Evolutionary conservation across 2,113 vertebrate species (phyloP), one percentile per base, ranked within the genome.

Genomic region (Circaetus gallicus): DNA sequence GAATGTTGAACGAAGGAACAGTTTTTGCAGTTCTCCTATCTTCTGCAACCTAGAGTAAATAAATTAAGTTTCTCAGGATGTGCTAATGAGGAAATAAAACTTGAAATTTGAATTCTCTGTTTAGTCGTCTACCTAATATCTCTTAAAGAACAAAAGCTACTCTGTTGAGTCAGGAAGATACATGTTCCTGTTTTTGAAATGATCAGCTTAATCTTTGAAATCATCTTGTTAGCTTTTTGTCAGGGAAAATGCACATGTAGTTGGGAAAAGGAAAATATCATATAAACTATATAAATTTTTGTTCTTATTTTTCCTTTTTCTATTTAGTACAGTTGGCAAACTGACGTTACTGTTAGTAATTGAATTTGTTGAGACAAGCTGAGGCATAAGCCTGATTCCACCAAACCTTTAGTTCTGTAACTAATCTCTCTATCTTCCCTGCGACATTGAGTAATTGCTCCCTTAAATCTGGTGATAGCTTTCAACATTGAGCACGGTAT

Each of bases 401-500:
- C 14, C 25, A 85, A 14, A 52, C 43, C 63, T 38, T 50, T 49
- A 38, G 42, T 38, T 69, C 63, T 79, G 55, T 67, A 71, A 31
- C 42, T 29, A 25, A 38, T 31, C 56, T 43, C 59, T 76, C 15
- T 25, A 1, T 50, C 50, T 56, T 67, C 38, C 36, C 7, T 8
- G 81, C 13, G 56, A 21, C 25, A 0, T 1, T 6, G 52, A 72
- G 58, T 19, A 25, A 11, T 31, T 17, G 24, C 31, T 71, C n/a
- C 65, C 40, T 65, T 69, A 21, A 63, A 56, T 29, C 74, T 87
- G 70, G 40, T 0, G 2, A 40, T 26, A 43, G 52, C 52, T 86
- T 86, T 56, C 38, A 19, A 0, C 9, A 0, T 2, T 21, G 69
- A 86, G 86, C 59, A 29, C 3, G 1, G 19, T 8, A 6, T 1